Evolutionary conservation across 1,140 invertebrate species (phyloP).

Genomic region (Formica selysi): DNA sequence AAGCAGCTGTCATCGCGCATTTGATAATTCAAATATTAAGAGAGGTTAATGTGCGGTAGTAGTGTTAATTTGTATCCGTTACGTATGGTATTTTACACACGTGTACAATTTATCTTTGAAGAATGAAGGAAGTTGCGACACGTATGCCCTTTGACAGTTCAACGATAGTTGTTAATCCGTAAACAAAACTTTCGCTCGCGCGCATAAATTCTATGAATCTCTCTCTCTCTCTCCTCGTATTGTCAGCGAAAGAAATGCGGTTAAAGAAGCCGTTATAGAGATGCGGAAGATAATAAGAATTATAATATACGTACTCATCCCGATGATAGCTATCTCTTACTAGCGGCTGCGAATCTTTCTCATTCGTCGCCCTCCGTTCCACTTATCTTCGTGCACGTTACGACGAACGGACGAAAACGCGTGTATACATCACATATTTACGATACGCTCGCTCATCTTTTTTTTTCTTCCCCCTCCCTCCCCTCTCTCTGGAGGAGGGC

Average conservation of each 20-base stretch:
- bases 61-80: too few species aligned
- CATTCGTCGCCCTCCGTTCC: conserved; percentile 49
- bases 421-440: conserved; percentile 49
- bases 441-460: conserved; percentile 35
- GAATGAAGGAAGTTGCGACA: too few species aligned
- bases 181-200: conserved; percentile 7
- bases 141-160: too few species aligned
- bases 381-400: conserved; percentile 64
- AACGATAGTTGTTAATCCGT: background rate
- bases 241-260: background rate
- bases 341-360: background rate
- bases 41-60: too few species aligned
- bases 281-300: conserved; percentile 10
- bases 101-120: too few species aligned
- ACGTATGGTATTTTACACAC: too few species aligned
- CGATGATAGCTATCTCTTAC: conserved; percentile 31
- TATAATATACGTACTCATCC: conserved; percentile 9
- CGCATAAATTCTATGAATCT: too few species aligned
- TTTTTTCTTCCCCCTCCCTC: background rate
- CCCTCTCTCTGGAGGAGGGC: conserved; percentile 35
- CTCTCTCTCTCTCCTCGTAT: background rate
- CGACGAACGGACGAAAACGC: conserved; percentile 27
- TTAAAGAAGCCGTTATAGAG: conserved; percentile 20
- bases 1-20: background rate
- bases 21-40: background rate